These are phyloP conservation scores for Desmodus rotundus DNA, from an alignment of 2,113 vertebrate genomes.

Conservation along the genomic window DNA sequence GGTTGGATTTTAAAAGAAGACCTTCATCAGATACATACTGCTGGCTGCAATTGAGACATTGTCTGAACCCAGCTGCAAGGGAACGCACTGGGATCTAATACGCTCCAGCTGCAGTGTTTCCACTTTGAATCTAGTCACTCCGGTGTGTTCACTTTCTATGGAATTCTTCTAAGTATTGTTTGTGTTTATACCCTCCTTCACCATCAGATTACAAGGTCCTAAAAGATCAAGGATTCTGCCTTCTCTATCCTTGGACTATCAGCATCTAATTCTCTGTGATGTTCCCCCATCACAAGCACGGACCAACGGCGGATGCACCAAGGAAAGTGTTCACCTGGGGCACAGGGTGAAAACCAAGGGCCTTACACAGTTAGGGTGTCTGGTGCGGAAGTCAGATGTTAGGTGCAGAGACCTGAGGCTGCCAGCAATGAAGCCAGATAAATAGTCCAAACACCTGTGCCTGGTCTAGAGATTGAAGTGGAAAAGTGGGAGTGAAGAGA, in stretches of 20 bases:
- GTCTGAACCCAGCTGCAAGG: background rate
- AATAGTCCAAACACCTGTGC: background rate
- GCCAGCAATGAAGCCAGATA: background rate
- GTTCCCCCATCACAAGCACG: background rate
- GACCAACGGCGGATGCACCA: fast-evolving
- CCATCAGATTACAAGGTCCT: background rate
- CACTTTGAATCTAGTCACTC: background rate
- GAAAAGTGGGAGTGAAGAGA: background rate
- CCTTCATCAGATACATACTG: background rate
- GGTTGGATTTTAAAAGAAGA: background rate
- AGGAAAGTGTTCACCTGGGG: background rate
- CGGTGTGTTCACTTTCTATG: background rate
- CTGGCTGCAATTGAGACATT: background rate
- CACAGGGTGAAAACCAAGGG: background rate
- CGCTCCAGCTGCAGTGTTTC: background rate
- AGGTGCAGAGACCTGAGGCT: background rate
- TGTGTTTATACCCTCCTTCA: background rate
- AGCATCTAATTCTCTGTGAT: background rate
- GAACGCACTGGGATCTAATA: background rate
- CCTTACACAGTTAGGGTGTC: background rate
- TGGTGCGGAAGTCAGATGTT: background rate
- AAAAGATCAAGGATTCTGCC: background rate
- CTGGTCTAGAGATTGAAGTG: background rate
- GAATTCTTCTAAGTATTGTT: background rate
- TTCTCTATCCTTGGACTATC: background rate